Base-by-base conservation (phyloP, 2,888 invertebrate species). In the Ganaspis brasiliensis region DNA sequence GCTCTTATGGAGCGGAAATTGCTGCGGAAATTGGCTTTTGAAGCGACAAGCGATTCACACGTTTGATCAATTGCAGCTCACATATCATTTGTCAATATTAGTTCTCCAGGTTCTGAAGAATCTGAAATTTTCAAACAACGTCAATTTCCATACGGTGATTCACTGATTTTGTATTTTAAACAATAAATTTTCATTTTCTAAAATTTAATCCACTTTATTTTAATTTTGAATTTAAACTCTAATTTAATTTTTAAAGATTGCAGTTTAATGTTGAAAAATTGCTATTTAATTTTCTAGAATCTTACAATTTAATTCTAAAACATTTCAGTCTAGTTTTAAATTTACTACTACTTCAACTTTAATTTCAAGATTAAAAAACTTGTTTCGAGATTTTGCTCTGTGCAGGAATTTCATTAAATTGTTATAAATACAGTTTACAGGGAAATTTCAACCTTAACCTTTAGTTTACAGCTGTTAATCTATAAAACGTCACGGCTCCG, bases 371-470 rank as follows among this genome's bases (percentile, higher is more conserved):
- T 31, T 31, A 31, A 31, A 31, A 31, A 31, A 4, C 3, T 31
- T 31, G 31, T 31, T 31, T 31, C 6, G 31, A 31, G 31, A 31
- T 31, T 31, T 31, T 31, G 6, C 31, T 31, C 31, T 31, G 31
- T 31, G 6, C 31, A 31, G 31, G 31, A 31, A 31, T 31, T 31
- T 52, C 16, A 19, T 16, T 19, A 21, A 63, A 12, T 61, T 12
- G 9, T 45, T 24, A 14, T 12, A 24, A 63, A 57, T 57, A 63
- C 8, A 21, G n/a, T 9, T 63, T 26, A 24, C 24, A 24, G 24
- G 26, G 24, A 40, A 67, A 67, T 67, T 45, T 67, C 45, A 14
- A 67, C 67, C 67, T 67, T 67, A 21, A 67, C 67, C 67, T 67
- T 67, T 37, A 45, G 67, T 67, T 67, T 67, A 45, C n/a, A 24